These are phyloP conservation scores for Phymatocera aterrima DNA, from an alignment of 2,888 invertebrate species.

Conservation along the genomic window DNA sequence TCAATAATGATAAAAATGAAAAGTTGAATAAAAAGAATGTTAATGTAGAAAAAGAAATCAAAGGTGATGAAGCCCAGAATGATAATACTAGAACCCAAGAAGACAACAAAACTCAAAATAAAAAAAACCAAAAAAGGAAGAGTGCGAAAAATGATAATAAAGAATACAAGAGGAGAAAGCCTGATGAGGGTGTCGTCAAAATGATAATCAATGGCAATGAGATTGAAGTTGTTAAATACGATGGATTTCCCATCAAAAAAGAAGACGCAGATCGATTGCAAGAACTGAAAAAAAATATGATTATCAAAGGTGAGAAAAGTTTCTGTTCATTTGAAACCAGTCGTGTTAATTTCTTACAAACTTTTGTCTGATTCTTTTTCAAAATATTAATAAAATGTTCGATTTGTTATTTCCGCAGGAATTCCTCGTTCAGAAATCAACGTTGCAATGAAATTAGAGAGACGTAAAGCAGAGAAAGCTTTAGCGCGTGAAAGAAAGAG, in stretches of 20 bases:
- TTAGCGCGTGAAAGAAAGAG: constrained; percentile 81
- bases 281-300: constrained; percentile 80
- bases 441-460: constrained; percentile 82
- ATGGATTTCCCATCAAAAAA: constrained; percentile 84
- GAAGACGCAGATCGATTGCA: constrained; percentile 82
- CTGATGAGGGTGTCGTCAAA: constrained; percentile 73
- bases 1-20: background rate
- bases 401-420: constrained; percentile 58
- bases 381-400: constrained; percentile 36
- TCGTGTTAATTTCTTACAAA: background rate
- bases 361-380: background rate
- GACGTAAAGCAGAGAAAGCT: constrained; percentile 84
- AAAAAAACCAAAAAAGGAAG: constrained; percentile 64
- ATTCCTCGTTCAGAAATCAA: constrained; percentile 83
- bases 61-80: background rate
- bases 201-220: constrained; percentile 81
- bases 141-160: constrained; percentile 74
- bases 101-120: constrained; percentile 43
- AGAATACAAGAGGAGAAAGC: constrained; percentile 70
- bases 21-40: constrained; percentile 15
- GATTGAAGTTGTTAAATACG: constrained; percentile 79
- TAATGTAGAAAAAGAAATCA: background rate
- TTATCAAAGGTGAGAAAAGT: constrained; percentile 77
- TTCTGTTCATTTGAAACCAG: background rate
- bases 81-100: background rate